These are phyloP conservation scores for Heliconius sara DNA, from an alignment of 2,888 invertebrate genomes.

Conservation along the genomic window DNA sequence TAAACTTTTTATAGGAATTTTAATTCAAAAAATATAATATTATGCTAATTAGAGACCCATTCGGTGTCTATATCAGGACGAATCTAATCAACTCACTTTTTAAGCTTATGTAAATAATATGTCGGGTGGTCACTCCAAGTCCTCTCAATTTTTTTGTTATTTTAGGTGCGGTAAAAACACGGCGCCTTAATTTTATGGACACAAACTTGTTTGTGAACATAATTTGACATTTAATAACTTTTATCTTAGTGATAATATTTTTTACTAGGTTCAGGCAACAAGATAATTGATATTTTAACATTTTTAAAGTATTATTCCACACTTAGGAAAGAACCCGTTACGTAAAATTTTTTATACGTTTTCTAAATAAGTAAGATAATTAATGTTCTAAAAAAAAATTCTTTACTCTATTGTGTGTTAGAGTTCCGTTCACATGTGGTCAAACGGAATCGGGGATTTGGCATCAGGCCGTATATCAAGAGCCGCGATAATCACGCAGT, in stretches of 20 bases:
- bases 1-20: not conserved
- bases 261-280: not conserved
- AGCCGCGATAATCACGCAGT: too few species aligned
- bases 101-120: conserved; percentile 20
- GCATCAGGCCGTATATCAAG: too few species aligned
- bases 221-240: conserved; percentile 26
- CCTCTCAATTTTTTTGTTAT: conserved; percentile 13
- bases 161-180: conserved; percentile 24
- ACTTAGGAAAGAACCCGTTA: too few species aligned
- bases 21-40: not conserved
- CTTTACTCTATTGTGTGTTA: too few species aligned
- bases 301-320: not conserved
- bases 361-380: not conserved
- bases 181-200: conserved; percentile 33
- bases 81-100: conserved; percentile 18
- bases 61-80: not conserved
- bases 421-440: too few species aligned
- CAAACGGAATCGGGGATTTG: too few species aligned
- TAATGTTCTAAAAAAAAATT: not conserved
- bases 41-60: not conserved
- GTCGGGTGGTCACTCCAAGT: conserved; percentile 8
- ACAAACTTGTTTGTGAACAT: conserved; percentile 31
- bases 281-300: not conserved
- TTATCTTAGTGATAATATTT: not conserved
- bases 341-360: too few species aligned